phyloP scores from a whole-genome alignment of 2,113 vertebrate genomes.

The Colinus virginianus region DNA sequence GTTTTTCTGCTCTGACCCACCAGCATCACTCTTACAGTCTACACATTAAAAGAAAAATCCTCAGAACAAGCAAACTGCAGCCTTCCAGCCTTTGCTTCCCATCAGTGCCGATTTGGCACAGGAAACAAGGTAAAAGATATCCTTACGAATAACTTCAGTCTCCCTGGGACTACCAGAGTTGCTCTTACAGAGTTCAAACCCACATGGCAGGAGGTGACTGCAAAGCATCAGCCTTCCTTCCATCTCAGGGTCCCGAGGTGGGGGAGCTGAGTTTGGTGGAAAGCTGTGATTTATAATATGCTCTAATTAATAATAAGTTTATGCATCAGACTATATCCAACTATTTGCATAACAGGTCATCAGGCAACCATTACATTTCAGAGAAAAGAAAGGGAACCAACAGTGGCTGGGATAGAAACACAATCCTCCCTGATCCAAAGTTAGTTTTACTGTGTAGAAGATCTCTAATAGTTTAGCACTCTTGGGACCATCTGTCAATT shows the following conservation, averaged over 20 bases:
- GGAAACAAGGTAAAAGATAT: background rate
- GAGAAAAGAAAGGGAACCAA: background rate
- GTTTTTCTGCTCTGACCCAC: background rate
- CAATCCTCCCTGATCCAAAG: background rate
- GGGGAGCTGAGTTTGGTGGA: background rate
- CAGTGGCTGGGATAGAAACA: background rate
- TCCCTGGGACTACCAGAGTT: background rate
- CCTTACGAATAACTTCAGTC: background rate
- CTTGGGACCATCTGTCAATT: background rate
- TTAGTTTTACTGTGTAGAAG: background rate
- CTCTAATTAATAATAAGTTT: background rate
- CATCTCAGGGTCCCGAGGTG: background rate
- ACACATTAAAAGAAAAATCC: background rate
- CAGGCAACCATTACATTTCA: background rate
- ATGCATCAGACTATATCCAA: background rate
- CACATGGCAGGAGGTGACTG: background rate
- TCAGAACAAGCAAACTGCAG: background rate
- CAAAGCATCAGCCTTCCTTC: background rate
- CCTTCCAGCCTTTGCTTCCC: background rate
- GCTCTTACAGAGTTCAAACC: background rate
- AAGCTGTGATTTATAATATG: background rate
- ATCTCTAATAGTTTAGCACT: background rate
- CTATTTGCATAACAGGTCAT: background rate
- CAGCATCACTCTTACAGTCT: background rate
- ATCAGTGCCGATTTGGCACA: background rate